Base-by-base conservation (phyloP, 2,888 invertebrate genomes). In the Stegana nigrithorax region DNA sequence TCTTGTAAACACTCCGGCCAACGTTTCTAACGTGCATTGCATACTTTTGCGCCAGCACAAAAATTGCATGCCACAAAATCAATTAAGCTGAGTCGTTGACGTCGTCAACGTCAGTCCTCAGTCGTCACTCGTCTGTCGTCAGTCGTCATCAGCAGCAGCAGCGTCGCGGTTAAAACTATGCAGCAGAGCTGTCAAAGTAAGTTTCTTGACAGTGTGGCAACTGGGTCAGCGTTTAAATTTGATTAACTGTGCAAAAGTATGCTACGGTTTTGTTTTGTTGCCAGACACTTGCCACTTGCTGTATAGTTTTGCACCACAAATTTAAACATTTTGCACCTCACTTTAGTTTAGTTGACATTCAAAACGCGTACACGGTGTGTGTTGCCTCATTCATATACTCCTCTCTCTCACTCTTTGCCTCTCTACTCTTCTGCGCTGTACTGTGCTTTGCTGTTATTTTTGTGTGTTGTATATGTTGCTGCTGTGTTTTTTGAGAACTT, bases 31-130 rank as follows among this genome's bases (percentile, higher is more conserved):
- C n/a, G n/a, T 4, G 26, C 2, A n/a, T 29, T 45, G 21, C 56
- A 32, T 32, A 42, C 61, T 71, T 67, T 69, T 70, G 63, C 50
- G 59, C 36, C 10, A 47, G 25, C 21, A 47, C n/a, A 65, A 68
- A 66, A 66, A 70, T 71, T 72, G 62, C 71, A 66, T 67, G 68
- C 77, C 77, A 65, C 75, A 77, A 77, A 79, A 78, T 77, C 77
- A 77, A 77, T 77, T 77, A 77, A 67, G 67, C 67, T 59, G 56
- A 59, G 67, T 64, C 62, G 44, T 45, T 45, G 12, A 42, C 45
- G 32, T 12, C 44, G 29, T n/a, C 53, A 53, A 17, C 17, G 19
- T 44, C 19, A 4, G 2, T 19, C 7, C 2, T 56, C 29, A 53
- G 27, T 26, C 19, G n/a, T n/a, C n/a, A n/a, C n/a, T n/a, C n/a